Base-by-base conservation (phyloP, 2,113 vertebrate genomes). In the Orthonyx spaldingii region DNA sequence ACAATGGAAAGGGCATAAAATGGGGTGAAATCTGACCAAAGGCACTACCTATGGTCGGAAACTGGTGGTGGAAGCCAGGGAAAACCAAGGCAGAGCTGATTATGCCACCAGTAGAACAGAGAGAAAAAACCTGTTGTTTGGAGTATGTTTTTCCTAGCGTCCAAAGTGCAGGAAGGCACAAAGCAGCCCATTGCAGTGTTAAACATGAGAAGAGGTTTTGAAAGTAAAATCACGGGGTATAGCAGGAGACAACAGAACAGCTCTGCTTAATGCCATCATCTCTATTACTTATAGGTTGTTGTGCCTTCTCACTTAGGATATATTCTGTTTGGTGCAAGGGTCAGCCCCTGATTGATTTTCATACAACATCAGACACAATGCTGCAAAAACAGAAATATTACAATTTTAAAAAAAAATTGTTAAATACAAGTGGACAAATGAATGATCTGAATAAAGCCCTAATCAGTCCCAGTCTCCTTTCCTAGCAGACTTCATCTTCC, bases 51-150 rank as follows among this genome's bases (percentile, higher is more conserved):
- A 13, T 76, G 78, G 20, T 52, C 71, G 86, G 63, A 56, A 86
- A 52, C 4, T 49, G 60, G 46, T 63, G 63, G 23, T 0, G 9
- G 37, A 76, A 71, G 28, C 44, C n/a, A 77, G 30, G 4, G 11
- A 76, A 83, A 94, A 55, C 7, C 47, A 80, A 84, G 68, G 68
- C 35, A 68, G 32, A 84, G 18, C 21, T 60, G 44, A 76, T 78
- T 53, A 49, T 2, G 3, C 13, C 52, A 80, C 15, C 8, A 44
- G 23, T 11, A 23, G 44, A 75, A 39, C 11, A 79, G 13, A 84
- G 7, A 64, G 17, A 69, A 79, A 71, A 57, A 20, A 1, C 0
- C 2, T 28, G 2, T 3, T 33, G 9, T 47, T 47, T 47, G 23
- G 33, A 2, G 1, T 10, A 15, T 49, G 35, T 27, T 32, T 47